Evolutionary conservation across 1,140 invertebrate species (phyloP), one percentile per base, ranked within the genome.

Genomic region (Drosophila setifemur): DNA sequence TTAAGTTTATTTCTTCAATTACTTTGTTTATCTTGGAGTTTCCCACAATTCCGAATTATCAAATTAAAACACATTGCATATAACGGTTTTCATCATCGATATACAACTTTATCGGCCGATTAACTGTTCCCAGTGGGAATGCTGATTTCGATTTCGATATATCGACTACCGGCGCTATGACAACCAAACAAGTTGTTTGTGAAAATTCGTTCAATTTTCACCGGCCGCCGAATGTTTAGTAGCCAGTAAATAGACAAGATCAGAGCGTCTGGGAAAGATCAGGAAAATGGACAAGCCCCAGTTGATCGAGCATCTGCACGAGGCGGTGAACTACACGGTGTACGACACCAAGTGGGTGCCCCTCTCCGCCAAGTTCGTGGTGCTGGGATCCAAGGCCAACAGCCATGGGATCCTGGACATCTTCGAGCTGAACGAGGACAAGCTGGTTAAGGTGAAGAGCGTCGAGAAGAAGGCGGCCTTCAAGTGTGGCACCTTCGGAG

Each of bases 331-430:
- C 88, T 98, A 96, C 91, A 96, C 96, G 4, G 87, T 98, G 11
- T 98, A 97, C 90, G 97, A 98, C 87, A 93, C 94, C n/a, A 97
- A 96, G 92, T 98, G 97, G 98, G 95, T 99, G 78, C 97, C 97
- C 1, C 95, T 94, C 73, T 97, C 96, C 6, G 95, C 97, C 0
- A 98, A 98, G 91, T 97, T 98, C 90, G 94, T 98, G 50, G 93
- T 95, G 19, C 91, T 98, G 28, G 98, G 97, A n/a, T 95, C 94
- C 37, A 92, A 95, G 89, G 94, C 97, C 1, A 94, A 94, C 83
- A 96, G 96, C 43, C 95, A 94, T 26, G 98, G 98, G 0, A 93
- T 96, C 11, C 91, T 98, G 67, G 95, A 98, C 91, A 94, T 98
- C n/a, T 98, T 95, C 89, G 95, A 97, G 91, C 92, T 98, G 16